These are phyloP conservation scores for Phymanthus crucifer DNA, from an alignment of 92 coral and sea anemone species.

Conservation along the genomic window DNA sequence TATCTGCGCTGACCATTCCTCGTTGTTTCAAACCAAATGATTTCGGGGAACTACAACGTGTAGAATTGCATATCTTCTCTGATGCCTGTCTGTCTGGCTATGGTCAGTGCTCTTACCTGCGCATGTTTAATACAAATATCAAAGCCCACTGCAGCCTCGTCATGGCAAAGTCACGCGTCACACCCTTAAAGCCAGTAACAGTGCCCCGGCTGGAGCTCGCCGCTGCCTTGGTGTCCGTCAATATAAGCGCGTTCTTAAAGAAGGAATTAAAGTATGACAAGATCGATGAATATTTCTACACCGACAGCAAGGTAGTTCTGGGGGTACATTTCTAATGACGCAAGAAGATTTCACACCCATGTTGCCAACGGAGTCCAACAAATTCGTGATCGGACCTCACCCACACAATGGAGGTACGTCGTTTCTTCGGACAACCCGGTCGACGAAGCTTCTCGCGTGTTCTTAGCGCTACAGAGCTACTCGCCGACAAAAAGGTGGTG, in stretches of 20 bases:
- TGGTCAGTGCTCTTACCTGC: constrained; percentile 32
- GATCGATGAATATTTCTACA: constrained; percentile 16
- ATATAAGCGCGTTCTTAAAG: constrained; percentile 20
- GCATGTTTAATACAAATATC: not conserved
- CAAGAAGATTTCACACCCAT: constrained; percentile 26
- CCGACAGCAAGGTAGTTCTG: constrained; percentile 38
- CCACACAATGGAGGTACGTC: constrained; percentile 24
- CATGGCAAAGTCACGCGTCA: constrained; percentile 32
- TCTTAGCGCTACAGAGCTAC: constrained; percentile 17
- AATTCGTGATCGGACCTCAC: constrained; percentile 19
- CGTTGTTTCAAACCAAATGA: constrained; percentile 43
- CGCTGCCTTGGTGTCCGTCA: constrained; percentile 22
- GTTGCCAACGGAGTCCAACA: constrained; percentile 37
- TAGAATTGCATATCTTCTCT: constrained; percentile 42
- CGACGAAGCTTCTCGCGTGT: constrained; percentile 34
- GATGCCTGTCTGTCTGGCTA: constrained; percentile 43
- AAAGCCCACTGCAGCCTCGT: constrained; percentile 29
- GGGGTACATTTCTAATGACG: constrained; percentile 26
- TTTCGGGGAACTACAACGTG: constrained; percentile 28
- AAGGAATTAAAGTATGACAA: constrained; percentile 19
- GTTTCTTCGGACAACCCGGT: constrained; percentile 28
- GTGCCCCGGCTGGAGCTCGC: constrained; percentile 32
- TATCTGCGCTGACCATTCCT: constrained; percentile 22
- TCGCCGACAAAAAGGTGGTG: constrained; percentile 5
- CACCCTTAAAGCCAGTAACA: constrained; percentile 33